Base-by-base conservation (phyloP, 2,888 invertebrate genomes). In the Nomada ferruginata region DNA sequence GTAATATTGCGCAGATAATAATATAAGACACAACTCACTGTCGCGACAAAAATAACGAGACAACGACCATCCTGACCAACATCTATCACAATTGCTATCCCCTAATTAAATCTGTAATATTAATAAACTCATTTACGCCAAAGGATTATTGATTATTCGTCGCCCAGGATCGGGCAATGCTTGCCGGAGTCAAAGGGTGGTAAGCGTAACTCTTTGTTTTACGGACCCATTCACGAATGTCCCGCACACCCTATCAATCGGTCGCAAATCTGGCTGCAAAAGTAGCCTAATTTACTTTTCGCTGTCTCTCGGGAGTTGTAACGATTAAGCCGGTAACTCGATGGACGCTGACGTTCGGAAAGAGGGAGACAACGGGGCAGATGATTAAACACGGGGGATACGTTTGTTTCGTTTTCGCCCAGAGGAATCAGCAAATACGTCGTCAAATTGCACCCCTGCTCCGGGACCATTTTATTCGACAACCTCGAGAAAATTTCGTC, bases 371-470 rank as follows among this genome's bases (percentile, higher is more conserved):
- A 81, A 82, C 76, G 79, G 63, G 73, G 68, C 82, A 84, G 79
- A 82, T 82, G 82, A 88, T 88, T 85, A 87, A 87, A 87, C 85
- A 85, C 84, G 79, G 61, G 70, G 79, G 80, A 82, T 59, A 66
- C 78, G 82, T 84, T 79, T 82, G 88, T 89, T 87, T 80, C 82
- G 83, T 83, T 86, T 89, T 88, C 84, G 89, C 88, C 84, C 84
- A 82, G 84, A 86, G 89, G 86, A 87, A 89, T 87, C 85, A 83
- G 87, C 87, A 90, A 90, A 90, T 86, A 90, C 84, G 82, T 64
- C 83, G 82, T 65, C 68, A 85, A 84, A 87, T 87, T 83, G 77
- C 52, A 53, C 79, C 47, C 53, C 53, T 20, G 68, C 60, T 23
- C 44, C 69, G 60, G 42, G 57, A n/a, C 20, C 36, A 65, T 76